Evolutionary conservation across 2,888 invertebrate species (phyloP).

Genomic region (Heliconius sara): DNA sequence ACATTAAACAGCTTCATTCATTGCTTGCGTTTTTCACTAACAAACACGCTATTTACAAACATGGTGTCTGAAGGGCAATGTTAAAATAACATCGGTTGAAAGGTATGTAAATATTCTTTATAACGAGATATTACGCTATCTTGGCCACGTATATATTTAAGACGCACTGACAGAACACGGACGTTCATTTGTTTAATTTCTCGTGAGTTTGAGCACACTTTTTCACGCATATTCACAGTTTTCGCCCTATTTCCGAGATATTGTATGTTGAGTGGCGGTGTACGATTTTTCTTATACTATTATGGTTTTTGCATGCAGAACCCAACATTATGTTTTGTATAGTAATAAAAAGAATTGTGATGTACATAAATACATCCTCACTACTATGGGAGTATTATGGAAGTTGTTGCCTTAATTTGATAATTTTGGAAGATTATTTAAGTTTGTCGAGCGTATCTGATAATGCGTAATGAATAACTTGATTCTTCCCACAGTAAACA

Average conservation of each 20-base stretch:
- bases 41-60: conserved; percentile 37
- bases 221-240: no score
- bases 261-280: no score
- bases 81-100: conserved; percentile 1
- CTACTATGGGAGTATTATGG: not conserved
- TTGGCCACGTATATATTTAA: not conserved
- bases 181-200: not conserved
- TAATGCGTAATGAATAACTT: conserved; percentile 11
- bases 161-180: not conserved
- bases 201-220: no score
- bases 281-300: not conserved
- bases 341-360: not conserved
- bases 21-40: conserved; percentile 38
- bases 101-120: conserved; percentile 12
- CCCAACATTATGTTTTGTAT: not conserved
- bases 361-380: not conserved
- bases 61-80: conserved; percentile 21
- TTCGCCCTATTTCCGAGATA: no score
- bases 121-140: not conserved
- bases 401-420: not conserved
- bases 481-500: not conserved
- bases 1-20: conserved; percentile 32
- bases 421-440: not conserved
- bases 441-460: not conserved
- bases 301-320: not conserved